These are phyloP conservation scores for Xenops minutus DNA, from an alignment of 2,797 vertebrate species.

Conservation along the genomic window DNA sequence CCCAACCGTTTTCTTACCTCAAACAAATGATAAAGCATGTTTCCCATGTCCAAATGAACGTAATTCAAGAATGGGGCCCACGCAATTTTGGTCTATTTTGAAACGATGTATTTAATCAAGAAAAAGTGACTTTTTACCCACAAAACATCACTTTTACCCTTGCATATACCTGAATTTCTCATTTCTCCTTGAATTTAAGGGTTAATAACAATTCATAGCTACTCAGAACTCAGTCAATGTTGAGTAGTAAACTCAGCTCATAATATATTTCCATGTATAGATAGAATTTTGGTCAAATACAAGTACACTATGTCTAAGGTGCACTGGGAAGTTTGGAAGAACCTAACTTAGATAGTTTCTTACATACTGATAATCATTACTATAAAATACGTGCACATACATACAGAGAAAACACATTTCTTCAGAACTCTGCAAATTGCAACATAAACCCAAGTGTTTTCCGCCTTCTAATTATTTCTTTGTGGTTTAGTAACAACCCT, in stretches of 20 bases:
- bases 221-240: neutral
- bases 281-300: neutral
- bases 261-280: neutral
- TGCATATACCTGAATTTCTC: neutral
- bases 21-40: neutral
- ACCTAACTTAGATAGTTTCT: neutral
- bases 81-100: neutral
- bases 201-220: neutral
- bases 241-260: neutral
- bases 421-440: neutral
- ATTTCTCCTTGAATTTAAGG: neutral
- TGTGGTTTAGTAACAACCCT: neutral
- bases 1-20: neutral
- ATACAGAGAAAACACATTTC: neutral
- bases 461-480: slow-evolving; percentile 23
- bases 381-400: neutral
- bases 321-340: neutral
- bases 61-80: neutral
- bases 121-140: neutral
- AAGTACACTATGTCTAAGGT: neutral
- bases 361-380: neutral
- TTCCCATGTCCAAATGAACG: neutral
- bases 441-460: neutral
- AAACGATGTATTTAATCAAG: neutral
- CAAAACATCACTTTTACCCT: neutral